Base-by-base conservation (phyloP, 2,888 invertebrate genomes). In the Capitulum mitella region DNA sequence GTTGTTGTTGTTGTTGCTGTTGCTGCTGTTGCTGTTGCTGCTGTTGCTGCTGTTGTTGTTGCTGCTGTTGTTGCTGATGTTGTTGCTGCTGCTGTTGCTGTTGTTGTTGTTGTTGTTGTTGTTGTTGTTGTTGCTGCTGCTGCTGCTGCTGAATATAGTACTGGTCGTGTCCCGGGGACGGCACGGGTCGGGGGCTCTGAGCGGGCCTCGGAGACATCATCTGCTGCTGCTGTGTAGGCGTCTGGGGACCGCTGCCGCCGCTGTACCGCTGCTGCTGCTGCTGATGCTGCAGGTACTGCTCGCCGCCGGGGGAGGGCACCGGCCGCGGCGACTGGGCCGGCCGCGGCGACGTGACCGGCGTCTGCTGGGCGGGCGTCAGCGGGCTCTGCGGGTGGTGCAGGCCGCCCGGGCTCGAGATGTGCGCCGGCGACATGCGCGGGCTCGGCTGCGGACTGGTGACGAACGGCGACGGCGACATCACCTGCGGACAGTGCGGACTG, bases 311-410 rank as follows among this genome's bases (percentile, higher is more conserved):
- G 26, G 37, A 70, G 37, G 37, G 70, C 70, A 70, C 70, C 19
- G 43, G 76, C 32, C 46, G 46, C 14, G 76, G 76, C 29, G 76
- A 88, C 88, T 3, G 88, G 88, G 81, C 88, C 88, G 64, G 88
- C 87, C 1, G 88, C 84, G 0, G 88, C 88, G 1, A 88, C 88
- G 82, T n/a, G 82, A 83, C 70, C 83, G 84, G 19, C 83, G 83
- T 46, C 83, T 40, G 64, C 43, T 83, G 84, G 3, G 26, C 54
- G 54, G 84, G 86, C 19, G 86, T 86, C 78, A 87, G 87, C 0
- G 87, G 87, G 16, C 87, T 87, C 80, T 88, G 84, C 10, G 89
- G 88, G 1, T 89, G 89, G 70, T 87, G 84, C 12, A 51, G 6
- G 64, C 46, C 64, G 32, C 74, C 78, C 19, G 78, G 78, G 40